Percentiles rank a stretch among this genome's conserved stretches.
Conservation (phyloP, 2,113 vertebrate genomes). For the Dolichallabes microphthalmus region DNA sequence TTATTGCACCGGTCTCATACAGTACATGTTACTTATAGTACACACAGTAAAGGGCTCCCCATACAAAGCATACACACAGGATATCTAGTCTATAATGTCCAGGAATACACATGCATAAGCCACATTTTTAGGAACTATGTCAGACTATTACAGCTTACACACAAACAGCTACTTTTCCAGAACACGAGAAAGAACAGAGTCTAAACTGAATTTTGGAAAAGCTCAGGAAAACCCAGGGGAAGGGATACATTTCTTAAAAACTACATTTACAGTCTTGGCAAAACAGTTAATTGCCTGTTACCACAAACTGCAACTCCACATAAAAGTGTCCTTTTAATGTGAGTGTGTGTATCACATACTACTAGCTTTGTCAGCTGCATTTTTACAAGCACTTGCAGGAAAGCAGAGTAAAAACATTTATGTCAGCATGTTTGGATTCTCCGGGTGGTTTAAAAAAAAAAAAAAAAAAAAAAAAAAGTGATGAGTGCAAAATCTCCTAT, state of each 20-base stretch:
- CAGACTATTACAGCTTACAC: not conserved
- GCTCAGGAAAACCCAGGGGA: not conserved
- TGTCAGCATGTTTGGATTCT: conserved; percentile 75
- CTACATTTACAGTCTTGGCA: conserved; percentile 42
- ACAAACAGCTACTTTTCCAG: not conserved
- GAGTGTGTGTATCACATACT: conserved; percentile 64
- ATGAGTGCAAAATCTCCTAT: conserved; percentile 79
- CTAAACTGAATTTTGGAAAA: conserved; percentile 15
- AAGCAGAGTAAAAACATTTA: conserved; percentile 71
- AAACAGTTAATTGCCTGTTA: conserved; percentile 42
- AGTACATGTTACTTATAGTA: not conserved
- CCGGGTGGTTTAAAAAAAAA: conserved; percentile 54
- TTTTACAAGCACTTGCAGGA: conserved; percentile 72
- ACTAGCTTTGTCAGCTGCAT: conserved; percentile 75
- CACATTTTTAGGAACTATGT: not conserved
- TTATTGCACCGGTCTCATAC: too few species aligned
- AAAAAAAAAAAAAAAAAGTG: conserved; percentile 67
- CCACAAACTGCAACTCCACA: conserved; percentile 48
- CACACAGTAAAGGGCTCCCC: not conserved
- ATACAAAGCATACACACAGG: not conserved
- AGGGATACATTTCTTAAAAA: conserved; percentile 23
- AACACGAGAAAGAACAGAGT: conserved; percentile 13
- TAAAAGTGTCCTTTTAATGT: conserved; percentile 59
- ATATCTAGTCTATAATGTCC: not conserved
- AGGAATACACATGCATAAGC: not conserved